These are phyloP conservation scores for Catostomus latipinnis DNA, from an alignment of 2,797 vertebrate genomes.

Conservation along the genomic window DNA sequence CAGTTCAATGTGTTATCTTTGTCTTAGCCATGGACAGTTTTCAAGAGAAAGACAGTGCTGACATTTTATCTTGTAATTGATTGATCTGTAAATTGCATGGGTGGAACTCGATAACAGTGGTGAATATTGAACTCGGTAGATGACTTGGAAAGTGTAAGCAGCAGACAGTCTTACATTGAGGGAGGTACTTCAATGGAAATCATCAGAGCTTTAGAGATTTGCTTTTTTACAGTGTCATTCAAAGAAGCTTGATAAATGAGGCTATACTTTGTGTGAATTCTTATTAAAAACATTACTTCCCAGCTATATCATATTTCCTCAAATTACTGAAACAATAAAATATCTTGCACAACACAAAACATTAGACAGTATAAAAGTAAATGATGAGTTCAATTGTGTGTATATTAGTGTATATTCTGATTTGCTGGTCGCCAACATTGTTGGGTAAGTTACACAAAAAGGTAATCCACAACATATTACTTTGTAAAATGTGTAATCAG, in stretches of 20 bases:
- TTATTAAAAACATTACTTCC: conserved; percentile 29
- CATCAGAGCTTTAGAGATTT: conserved; percentile 1
- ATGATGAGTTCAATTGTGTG: not conserved
- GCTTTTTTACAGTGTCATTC: conserved; percentile 21
- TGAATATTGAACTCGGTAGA: not conserved
- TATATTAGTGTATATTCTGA: not conserved
- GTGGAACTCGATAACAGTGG: conserved; percentile 10
- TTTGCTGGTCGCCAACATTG: no score
- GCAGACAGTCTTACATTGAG: not conserved
- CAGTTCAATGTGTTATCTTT: conserved; percentile 17
- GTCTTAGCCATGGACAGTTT: conserved; percentile 15
- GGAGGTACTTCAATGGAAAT: conserved; percentile 1
- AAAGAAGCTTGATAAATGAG: conserved; percentile 29
- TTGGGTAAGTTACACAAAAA: no score
- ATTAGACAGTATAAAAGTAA: conserved; percentile 2
- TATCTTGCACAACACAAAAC: conserved; percentile 4
- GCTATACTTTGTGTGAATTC: conserved; percentile 23
- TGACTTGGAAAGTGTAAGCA: not conserved
- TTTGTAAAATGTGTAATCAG: no score
- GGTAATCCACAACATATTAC: no score
- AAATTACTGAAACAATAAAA: conserved; percentile 36
- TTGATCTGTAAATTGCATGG: not conserved
- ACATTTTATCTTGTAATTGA: conserved; percentile 20
- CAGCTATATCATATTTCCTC: conserved; percentile 19
- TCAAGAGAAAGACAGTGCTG: not conserved